Evolutionary conservation across 37 sponge, comb jelly and placozoan genomes (phyloP), one percentile per base, ranked within the genome.

Genomic region (Oopsacas minuta): DNA sequence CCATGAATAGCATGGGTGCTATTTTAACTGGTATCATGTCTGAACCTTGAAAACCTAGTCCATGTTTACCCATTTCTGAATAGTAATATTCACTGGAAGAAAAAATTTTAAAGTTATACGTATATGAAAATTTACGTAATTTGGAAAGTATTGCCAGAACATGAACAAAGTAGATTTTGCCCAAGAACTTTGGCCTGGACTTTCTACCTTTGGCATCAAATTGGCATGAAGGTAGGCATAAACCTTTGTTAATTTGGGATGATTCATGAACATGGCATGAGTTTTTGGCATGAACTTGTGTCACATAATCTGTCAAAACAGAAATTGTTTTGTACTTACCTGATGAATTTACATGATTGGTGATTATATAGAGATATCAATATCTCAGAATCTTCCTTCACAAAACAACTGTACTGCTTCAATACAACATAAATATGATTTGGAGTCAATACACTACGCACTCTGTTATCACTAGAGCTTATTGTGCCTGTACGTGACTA

Each of bases 381-480:
- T 32, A 61, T 61, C 22, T 61, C 75, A 10, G 75, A 61, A 61
- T 61, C 75, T n/a, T 61, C 75, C 75, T 61, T 61, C 22, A 61
- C 75, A 61, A 61, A 10, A 61, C 75, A 61, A 12, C 75, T 61
- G 75, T 61, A 61, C 22, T 61, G 20, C 75, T 61, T 61, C 75
- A 61, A n/a, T 5, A 61, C 75, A 61, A 61, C 30, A n/a, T 61
- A 61, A 3, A 61, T 61, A 34, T 61, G 75, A 12, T 61, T 61
- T 10, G 75, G 75, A 25, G 75, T 61, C 22, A 61, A 61, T 61
- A 61, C 75, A 61, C 30, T 61, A 25, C 75, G 75, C 75, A 61
- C 28, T 12, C 5, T 5, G 28, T 10, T 3, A 3, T 61, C 75
- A 7, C 22, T 61, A 5, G 20, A n/a, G 22, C 1, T 61, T 20